These are phyloP conservation scores for Physella acuta DNA, from an alignment of 1,140 invertebrate species.

Conservation along the genomic window DNA sequence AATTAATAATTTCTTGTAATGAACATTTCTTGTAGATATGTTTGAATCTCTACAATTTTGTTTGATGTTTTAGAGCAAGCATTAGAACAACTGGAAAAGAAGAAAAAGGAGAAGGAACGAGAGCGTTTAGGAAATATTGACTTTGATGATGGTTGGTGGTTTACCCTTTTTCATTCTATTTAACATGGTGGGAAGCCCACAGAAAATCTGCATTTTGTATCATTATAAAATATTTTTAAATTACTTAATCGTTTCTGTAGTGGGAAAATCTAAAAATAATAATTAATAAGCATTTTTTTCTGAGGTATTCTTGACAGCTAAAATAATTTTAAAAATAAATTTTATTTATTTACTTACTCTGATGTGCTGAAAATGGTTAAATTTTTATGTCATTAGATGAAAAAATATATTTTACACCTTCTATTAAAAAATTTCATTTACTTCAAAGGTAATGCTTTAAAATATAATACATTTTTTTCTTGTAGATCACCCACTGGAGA, in stretches of 20 bases:
- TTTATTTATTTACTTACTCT: too few relatives aligned
- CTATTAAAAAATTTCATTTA: too few relatives aligned
- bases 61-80: conserved; percentile 45
- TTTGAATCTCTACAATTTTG: too few relatives aligned
- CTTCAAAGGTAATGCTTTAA: too few relatives aligned
- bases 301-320: too few relatives aligned
- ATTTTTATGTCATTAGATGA: too few relatives aligned
- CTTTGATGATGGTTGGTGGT: conserved; percentile 16
- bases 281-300: too few relatives aligned
- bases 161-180: conserved; percentile 1
- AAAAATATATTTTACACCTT: too few relatives aligned
- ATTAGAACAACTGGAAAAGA: conserved; percentile 47
- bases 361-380: too few relatives aligned
- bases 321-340: too few relatives aligned
- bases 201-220: background rate
- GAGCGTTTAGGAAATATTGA: conserved; percentile 35
- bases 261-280: too few relatives aligned
- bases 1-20: conserved; percentile 14
- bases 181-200: background rate
- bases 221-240: background rate
- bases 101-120: conserved; percentile 44
- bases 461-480: background rate
- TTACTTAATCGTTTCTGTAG: background rate
- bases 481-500: background rate
- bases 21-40: background rate